Base-by-base conservation (phyloP, 2,888 invertebrate species). In the Xestoiulus laeticollis region DNA sequence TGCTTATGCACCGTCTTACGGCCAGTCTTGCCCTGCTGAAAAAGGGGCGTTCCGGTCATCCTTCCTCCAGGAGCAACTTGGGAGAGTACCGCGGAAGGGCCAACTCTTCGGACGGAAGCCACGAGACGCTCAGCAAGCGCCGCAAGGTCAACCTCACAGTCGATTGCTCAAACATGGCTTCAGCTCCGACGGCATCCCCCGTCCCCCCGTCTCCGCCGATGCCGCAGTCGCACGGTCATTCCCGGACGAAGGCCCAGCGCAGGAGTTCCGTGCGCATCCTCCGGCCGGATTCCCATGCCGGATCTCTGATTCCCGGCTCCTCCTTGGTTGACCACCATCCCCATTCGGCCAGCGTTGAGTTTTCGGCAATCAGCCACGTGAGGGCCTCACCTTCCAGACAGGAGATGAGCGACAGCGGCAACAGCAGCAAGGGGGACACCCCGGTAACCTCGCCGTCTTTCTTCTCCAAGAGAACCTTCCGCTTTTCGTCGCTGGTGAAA, bases 1-100 rank as follows among this genome's bases (percentile, higher is more conserved):
- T 94, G 85, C 91, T 94, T 44, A 93, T 93, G 88, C 94, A 94
- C 90, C 92, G 93, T 88, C 91, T 94, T 88, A 93, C 94, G 88
- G 93, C 93, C 85, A 93, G 93, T 32, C 59, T 87, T 5, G 87
- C 87, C 1, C 30, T 59, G n/a, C 32, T 85, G 53, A 87, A 87
- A 32, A 82, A 82, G 88, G 91, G 91, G 14, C 90, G 90, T 85
- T 90, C 90, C 16, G 90, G 90, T 59, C 90, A 90, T 78, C 90
- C 90, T 85, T 90, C 90, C 87, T 91, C 91, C 19, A 91, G 59
- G 22, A 87, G 82, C 38, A 85, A 48, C 30, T 8, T 44, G 19
- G 38, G 44, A 1, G 33, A 33, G 4, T n/a, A 82, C 26, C 26
- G 33, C 26, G 85, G 33, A 16, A 85, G 44, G n/a, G 38, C 44